Conservation (phyloP, 2,113 vertebrate genomes). For the Dicerorhinus sumatrensis region DNA sequence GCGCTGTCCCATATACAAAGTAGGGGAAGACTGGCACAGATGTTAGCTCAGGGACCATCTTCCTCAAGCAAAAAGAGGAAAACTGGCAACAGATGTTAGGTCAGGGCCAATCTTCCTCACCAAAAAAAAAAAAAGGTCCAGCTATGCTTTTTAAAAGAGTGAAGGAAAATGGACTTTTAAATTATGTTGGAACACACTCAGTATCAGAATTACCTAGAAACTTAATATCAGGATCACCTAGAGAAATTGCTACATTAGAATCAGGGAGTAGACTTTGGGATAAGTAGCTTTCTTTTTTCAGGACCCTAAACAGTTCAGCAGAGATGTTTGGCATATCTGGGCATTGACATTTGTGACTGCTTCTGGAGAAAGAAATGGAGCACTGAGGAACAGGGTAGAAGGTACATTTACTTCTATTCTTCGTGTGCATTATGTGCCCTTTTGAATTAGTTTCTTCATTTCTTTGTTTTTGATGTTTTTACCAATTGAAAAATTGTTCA, state of each 20-base stretch:
- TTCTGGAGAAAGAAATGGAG: not conserved
- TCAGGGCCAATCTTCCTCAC: no score
- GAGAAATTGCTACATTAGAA: not conserved
- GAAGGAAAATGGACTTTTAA: not conserved
- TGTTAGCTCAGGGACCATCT: no score
- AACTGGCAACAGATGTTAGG: no score
- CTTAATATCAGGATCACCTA: not conserved
- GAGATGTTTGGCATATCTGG: not conserved
- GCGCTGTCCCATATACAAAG: no score
- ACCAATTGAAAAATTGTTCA: not conserved
- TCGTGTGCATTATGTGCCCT: not conserved
- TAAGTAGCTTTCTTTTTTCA: not conserved
- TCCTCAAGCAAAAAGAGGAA: no score
- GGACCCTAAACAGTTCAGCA: not conserved
- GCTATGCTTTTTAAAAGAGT: slow-evolving; percentile 1
- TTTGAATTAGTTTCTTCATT: slow-evolving; percentile 9
- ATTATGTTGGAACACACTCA: not conserved
- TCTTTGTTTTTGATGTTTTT: not conserved
- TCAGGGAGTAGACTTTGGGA: not conserved
- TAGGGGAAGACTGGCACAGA: no score
- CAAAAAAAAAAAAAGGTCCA: not conserved
- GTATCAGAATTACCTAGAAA: not conserved
- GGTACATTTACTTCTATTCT: not conserved
- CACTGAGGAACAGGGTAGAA: not conserved
- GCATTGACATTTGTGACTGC: not conserved